Conservation (phyloP, 2,888 invertebrate genomes). For the Protodeltote pygarga region DNA sequence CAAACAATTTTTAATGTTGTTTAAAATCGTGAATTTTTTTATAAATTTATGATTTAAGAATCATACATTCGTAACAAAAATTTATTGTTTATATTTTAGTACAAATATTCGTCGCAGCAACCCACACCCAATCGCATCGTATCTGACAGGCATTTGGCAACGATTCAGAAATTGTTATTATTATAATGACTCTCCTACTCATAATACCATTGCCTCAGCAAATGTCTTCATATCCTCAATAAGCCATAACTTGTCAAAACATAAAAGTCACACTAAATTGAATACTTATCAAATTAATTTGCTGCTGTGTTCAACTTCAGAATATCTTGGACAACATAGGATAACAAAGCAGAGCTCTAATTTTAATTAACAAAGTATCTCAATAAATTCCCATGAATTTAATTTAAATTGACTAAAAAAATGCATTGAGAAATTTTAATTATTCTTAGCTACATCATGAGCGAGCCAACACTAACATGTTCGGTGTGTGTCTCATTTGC, state of each 20-base stretch:
- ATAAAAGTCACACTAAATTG: constrained; percentile 68
- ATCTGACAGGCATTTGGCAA: constrained; percentile 77
- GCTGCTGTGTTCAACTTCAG: background rate
- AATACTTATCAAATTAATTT: constrained; percentile 62
- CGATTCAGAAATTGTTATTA: constrained; percentile 79
- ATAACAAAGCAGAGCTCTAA: constrained; percentile 26
- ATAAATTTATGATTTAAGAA: constrained; percentile 64
- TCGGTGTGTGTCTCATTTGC: constrained; percentile 84
- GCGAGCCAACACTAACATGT: constrained; percentile 77
- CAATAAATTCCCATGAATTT: constrained; percentile 48
- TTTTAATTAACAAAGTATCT: constrained; percentile 36
- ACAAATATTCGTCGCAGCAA: constrained; percentile 64
- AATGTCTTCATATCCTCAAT: constrained; percentile 74
- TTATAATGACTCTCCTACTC: constrained; percentile 77
- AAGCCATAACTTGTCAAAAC: constrained; percentile 70
- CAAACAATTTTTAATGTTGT: background rate
- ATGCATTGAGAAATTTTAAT: constrained; percentile 72
- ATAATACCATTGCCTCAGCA: constrained; percentile 76
- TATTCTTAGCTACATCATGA: constrained; percentile 80
- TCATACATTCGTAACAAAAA: constrained; percentile 59
- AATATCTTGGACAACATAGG: constrained; percentile 14
- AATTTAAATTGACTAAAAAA: constrained; percentile 53
- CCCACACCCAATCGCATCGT: constrained; percentile 64
- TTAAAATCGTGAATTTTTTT: constrained; percentile 13
- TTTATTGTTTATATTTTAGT: constrained; percentile 69